A percentile compares a stretch with the other conserved stretches of the same genome.
Evolutionary conservation across 2,797 vertebrate species (phyloP).

Genomic region (Chrosomus eos): DNA sequence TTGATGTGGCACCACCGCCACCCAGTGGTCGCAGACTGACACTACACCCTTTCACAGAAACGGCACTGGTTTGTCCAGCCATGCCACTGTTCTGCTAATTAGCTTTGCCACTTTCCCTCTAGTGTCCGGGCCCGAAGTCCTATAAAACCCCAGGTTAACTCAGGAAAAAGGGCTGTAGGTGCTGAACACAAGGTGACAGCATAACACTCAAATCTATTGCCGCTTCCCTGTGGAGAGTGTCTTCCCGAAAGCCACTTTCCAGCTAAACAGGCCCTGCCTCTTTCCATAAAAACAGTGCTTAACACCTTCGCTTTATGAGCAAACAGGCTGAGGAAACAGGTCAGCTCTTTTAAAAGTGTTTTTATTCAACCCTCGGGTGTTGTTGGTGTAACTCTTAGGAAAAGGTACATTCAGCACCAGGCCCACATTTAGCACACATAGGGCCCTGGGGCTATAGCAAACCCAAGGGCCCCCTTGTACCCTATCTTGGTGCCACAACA

Average conservation of each 20-base stretch:
- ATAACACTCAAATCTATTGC: conserved; percentile 42
- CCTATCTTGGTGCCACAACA: neutral
- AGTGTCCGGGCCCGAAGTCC: conserved; percentile 48
- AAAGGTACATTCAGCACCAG: conserved; percentile 62
- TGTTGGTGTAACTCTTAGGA: conserved; percentile 56
- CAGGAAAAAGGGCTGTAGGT: conserved; percentile 32
- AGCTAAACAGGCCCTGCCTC: conserved; percentile 34
- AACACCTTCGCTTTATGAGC: conserved; percentile 62
- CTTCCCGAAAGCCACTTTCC: conserved; percentile 36
- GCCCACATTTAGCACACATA: neutral
- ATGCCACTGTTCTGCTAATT: conserved; percentile 48
- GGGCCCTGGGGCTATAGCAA: neutral
- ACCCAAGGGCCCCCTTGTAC: neutral
- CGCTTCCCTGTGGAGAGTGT: conserved; percentile 24
- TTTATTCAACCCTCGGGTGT: conserved; percentile 58
- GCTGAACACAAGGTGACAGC: conserved; percentile 53
- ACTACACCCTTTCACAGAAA: neutral
- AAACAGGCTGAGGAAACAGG: conserved; percentile 58
- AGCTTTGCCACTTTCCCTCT: conserved; percentile 45
- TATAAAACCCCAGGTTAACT: conserved; percentile 45
- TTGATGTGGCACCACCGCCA: conserved; percentile 54
- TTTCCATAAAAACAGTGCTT: conserved; percentile 55
- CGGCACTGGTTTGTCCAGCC: conserved; percentile 18
- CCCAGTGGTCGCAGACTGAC: conserved; percentile 44
- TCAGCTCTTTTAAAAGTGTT: conserved; percentile 63